These are phyloP conservation scores for Oscheius sp. DNA, from an alignment of 2,888 invertebrate genomes.

Conservation along the genomic window DNA sequence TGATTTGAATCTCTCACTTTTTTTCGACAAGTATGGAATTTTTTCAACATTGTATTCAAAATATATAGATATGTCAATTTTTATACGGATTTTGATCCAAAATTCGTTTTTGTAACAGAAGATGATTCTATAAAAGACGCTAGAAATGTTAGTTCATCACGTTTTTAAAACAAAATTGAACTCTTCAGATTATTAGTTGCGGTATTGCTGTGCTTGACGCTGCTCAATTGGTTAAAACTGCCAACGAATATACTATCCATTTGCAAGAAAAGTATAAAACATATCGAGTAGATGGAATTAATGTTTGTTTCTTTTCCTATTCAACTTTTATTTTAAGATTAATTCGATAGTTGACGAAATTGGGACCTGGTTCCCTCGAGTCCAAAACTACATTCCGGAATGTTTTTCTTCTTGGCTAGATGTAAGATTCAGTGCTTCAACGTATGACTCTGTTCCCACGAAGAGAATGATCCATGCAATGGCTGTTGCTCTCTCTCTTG, in stretches of 20 bases:
- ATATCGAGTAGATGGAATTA: no score
- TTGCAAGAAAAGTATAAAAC: conserved; percentile 26
- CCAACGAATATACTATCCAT: background rate
- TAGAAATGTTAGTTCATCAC: background rate
- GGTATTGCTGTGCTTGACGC: background rate
- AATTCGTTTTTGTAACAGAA: background rate
- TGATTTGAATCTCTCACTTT: background rate
- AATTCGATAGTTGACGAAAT: conserved; percentile 33
- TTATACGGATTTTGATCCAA: background rate
- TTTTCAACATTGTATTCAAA: background rate
- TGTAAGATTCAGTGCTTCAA: conserved; percentile 51
- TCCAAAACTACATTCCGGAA: conserved; percentile 48
- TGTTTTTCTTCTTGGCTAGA: conserved; percentile 58
- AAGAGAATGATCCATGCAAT: conserved; percentile 50
- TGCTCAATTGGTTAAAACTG: background rate
- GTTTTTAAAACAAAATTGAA: background rate
- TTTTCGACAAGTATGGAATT: conserved; percentile 7
- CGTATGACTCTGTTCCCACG: conserved; percentile 54
- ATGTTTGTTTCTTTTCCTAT: background rate
- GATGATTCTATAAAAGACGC: background rate
- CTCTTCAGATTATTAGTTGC: conserved; percentile 5
- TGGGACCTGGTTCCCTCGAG: conserved; percentile 42
- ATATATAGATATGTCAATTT: background rate
- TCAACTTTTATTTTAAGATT: background rate
- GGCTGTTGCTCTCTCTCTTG: conserved; percentile 50